Conservation (phyloP, 1,140 invertebrate genomes). For the Tribolium castaneum region DNA sequence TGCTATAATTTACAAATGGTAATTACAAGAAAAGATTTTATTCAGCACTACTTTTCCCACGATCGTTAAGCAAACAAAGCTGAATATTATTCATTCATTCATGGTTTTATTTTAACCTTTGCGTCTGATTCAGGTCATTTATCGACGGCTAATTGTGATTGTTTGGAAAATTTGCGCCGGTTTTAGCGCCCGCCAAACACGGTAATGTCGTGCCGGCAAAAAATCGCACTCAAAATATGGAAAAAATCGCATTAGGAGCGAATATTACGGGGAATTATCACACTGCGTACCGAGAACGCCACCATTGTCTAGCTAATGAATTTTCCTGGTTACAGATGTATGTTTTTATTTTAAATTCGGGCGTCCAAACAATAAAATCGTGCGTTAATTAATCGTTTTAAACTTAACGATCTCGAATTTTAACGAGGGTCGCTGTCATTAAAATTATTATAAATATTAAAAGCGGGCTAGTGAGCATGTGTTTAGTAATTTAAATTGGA, state of each 20-base stretch:
- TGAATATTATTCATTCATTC: constrained; percentile 35
- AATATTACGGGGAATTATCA: not conserved
- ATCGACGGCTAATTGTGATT: constrained; percentile 14
- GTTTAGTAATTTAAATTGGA: constrained; percentile 28
- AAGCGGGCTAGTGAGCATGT: not conserved
- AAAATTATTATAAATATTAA: constrained; percentile 37
- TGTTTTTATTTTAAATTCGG: not conserved
- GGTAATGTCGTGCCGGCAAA: not conserved
- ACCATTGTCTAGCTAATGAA: not conserved
- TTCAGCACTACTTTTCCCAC: constrained; percentile 38
- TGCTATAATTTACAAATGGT: constrained; percentile 44
- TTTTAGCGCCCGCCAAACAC: not conserved
- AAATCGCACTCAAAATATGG: not conserved
- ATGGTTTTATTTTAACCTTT: constrained; percentile 33
- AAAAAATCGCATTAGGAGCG: not conserved
- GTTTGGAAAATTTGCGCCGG: not conserved
- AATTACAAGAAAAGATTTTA: constrained; percentile 41
- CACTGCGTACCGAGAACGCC: not conserved
- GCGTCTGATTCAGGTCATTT: constrained; percentile 22
- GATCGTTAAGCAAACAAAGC: constrained; percentile 40
- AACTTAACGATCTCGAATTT: constrained; percentile 19
- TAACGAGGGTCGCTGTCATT: constrained; percentile 30
- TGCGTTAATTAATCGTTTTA: constrained; percentile 17
- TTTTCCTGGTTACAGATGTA: not conserved
- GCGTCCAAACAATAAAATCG: constrained; percentile 12